Base-by-base conservation (phyloP, 1,140 invertebrate species). In the Neodiprion lecontei region DNA sequence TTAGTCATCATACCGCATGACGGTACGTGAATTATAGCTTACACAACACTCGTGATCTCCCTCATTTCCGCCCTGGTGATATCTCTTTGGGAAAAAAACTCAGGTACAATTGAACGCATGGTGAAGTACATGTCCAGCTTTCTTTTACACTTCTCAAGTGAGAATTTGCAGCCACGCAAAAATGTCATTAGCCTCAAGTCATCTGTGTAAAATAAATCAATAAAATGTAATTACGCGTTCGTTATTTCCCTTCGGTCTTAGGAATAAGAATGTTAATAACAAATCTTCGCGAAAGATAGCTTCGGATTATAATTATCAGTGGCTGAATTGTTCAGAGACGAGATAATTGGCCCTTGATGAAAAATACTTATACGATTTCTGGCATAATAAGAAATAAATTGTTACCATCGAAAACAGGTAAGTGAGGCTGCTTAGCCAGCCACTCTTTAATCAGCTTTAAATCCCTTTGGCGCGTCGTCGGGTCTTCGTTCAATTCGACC, bases 41-140 rank as follows among this genome's bases (percentile, higher is more conserved):
- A 96, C 95, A 94, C 89, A 73, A 92, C 82, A 79, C 91, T 91
- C 48, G 92, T 82, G 67, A 96, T 91, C 74, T 95, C 92, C 82
- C 91, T 90, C 21, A 96, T 85, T 80, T 95, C 93, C 0, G 92
- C 91, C 21, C 89, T 89, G 9, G 88, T 92, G 70, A 95, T 90
- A 78, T 96, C 94, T 23, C 95, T 89, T 82, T 95, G 93, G 66
- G 88, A 87, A 83, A 96, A 96, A 84, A 96, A 95, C 84, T 97
- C 95, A 0, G 95, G 95, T 21, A 94, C 91, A 1, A 94, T 93
- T 9, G 93, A 91, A 47, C 95, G 89, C 95, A 96, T 96, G 14
- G 95, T 95, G 82, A 95, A 95, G 83, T 93, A 95, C 88, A 94
- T 93, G 84, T 96, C 95, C 67, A 96, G 81, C 87, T 96, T 96